Evolutionary conservation across 2,797 vertebrate genomes (phyloP), one percentile per base, ranked within the genome.

Genomic region (Eulemur coronatus): DNA sequence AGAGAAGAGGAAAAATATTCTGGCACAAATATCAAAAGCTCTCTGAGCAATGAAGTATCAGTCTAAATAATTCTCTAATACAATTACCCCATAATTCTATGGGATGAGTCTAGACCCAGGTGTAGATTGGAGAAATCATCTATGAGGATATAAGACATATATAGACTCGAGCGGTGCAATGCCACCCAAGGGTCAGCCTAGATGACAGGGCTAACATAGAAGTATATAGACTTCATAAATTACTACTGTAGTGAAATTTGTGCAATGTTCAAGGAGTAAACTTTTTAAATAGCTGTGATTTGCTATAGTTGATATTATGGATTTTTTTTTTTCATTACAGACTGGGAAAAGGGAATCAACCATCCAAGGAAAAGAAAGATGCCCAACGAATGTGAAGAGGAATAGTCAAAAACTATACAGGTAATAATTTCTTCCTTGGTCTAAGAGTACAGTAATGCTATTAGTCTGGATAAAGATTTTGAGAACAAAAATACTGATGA

Each of bases 151-250:
- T 72, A 92, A 78, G 2, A 17, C 15, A 61, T 0, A 24, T 7
- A 30, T 5, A 30, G n/a, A 84, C 13, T 50, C 22, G 46, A 76
- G 33, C 7, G 3, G 35, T 22, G 22, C 15, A 50, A 22, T 24
- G 5, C 1, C 38, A 55, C 0, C 1, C 0, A 14, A 72, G 20
- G 2, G 7, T 8, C 26, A 65, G 24, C 20, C 17, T 89, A 67
- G 5, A 82, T 8, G 5, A 4, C 28, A 43, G 2, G n/a, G 2
- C 1, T 59, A 20, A 4, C 5, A 59, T 6, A 35, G 26, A 76
- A 22, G 30, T 57, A 30, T 46, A 35, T 15, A 84, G 35, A 73
- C 3, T 57, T 84, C 8, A 43, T 35, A 76, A 89, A 46, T 86
- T 26, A 59, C 17, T 43, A 52, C 17, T 28, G 2, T 18, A 81